phyloP scores from a whole-genome alignment of 2,888 invertebrate species.

The Pardosa pseudoannulata region DNA sequence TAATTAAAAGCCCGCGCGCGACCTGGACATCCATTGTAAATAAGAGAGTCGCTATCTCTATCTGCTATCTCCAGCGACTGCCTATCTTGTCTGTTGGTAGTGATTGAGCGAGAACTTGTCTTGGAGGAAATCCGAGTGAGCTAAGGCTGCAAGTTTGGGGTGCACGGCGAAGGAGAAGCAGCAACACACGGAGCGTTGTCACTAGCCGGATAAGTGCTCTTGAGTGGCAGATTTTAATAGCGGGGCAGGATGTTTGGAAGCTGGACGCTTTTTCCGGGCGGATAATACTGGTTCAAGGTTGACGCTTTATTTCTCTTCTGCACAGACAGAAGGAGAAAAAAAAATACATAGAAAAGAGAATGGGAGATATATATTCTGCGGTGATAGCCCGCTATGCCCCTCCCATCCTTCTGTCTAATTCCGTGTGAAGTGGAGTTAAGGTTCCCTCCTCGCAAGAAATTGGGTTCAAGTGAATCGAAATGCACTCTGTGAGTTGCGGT shows the following conservation, averaged over 20 bases:
- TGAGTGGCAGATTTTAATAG: constrained; percentile 65
- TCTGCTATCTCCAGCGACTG: constrained; percentile 35
- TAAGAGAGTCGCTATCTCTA: constrained; percentile 41
- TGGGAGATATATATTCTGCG: no score
- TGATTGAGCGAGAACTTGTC: constrained; percentile 46
- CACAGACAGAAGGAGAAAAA: neutral
- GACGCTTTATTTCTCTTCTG: neutral
- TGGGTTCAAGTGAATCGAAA: neutral
- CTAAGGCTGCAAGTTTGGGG: neutral
- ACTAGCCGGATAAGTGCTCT: constrained; percentile 30
- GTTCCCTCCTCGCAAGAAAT: neutral
- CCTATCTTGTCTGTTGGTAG: constrained; percentile 26
- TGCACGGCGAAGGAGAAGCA: neutral
- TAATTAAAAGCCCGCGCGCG: constrained; percentile 38
- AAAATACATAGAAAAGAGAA: no score
- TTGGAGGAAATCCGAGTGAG: constrained; percentile 9
- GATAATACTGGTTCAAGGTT: constrained; percentile 57
- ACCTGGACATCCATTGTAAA: constrained; percentile 45
- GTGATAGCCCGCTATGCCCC: constrained; percentile 9
- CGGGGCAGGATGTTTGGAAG: constrained; percentile 57
- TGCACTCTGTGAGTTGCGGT: neutral
- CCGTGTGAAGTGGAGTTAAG: neutral
- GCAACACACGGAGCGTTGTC: constrained; percentile 27
- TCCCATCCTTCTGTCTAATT: constrained; percentile 21
- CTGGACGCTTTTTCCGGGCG: constrained; percentile 27